Evolutionary conservation across 2,113 vertebrate genomes (phyloP), one percentile per base, ranked within the genome.

Genomic region (Pantherophis guttatus): DNA sequence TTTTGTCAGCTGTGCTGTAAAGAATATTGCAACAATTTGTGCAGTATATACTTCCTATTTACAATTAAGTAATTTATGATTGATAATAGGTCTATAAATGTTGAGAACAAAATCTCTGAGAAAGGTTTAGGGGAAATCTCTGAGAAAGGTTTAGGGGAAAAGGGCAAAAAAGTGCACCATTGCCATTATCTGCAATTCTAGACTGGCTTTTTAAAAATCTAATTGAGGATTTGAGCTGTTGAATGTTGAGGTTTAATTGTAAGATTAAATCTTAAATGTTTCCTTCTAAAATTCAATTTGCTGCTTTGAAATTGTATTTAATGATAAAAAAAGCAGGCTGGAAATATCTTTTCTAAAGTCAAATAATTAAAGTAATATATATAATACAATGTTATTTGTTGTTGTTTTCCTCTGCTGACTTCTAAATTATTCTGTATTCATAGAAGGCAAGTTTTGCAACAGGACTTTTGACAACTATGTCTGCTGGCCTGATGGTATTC

Each of bases 401-500:
- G 62, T 19, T 55, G 19, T 88, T 33, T 89, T 52, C 94, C 94
- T 44, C 90, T 17, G 93, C 93, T 29, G 39, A 13, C 88, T 44
- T 55, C 52, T 94, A 24, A 92, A 81, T 12, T 94, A 23, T 94
- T 24, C 87, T 95, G 33, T 95, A 53, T 94, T 92, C 93, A 89
- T 96, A 99, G 97, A 96, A 96, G 99, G 98, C 93, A 96, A 98
- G 94, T 99, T 99, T 96, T 99, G 99, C 97, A 99, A 99, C 97
- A 98, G 99, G 92, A 99, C 98, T 0, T 99, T 99, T 91, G 99
- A 99, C 24, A 97, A 98, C 50, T 99, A 99, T 3, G 98, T 98
- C 90, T 99, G 99, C 96, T 99, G 99, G 99, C 98, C 99, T 0
- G 99, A 99, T 23, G 99, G 98, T 86, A 93, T 96, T 7, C 98